Base-by-base conservation (phyloP, 2,113 vertebrate genomes). In the Austrofundulus limnaeus region DNA sequence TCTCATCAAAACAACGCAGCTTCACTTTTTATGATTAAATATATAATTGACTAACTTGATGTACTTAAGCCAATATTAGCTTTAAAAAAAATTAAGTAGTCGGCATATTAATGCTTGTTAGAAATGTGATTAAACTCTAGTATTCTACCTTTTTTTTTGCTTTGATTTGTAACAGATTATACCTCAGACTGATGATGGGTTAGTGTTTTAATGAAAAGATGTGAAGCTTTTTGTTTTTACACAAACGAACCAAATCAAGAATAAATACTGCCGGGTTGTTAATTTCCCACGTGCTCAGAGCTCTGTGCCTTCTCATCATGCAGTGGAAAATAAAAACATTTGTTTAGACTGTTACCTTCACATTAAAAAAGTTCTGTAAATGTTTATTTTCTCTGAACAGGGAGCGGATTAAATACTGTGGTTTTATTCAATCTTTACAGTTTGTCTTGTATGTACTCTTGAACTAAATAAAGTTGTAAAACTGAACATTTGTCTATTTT, bases 391-490 rank as follows among this genome's bases (percentile, higher is more conserved):
- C 28, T 28, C 28, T 49, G 49, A 12, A n/a, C n/a, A n/a, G n/a
- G n/a, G n/a, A 43, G 5, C 45, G 20, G 50, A 20, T 58, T 23
- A 24, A 48, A 64, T 25, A 28, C 23, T 2, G 9, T 42, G 4
- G 14, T n/a, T 48, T 60, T 52, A 12, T 56, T 70, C 17, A 6
- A 53, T 20, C 49, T 62, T 25, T 42, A 51, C 23, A 50, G 14
- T 72, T 68, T 63, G 47, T 65, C 55, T 38, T 83, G 49, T 78
- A 45, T 61, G 62, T 50, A 63, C 47, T 76, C 53, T 68, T 62
- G 24, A 61, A 20, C 24, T 67, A 37, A 81, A 76, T 79, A 80
- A 80, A 83, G 37, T 23, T 42, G 62, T 53, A 56, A n/a, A 66
- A 77, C 47, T 4, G n/a, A 24, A 64, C 53, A 31, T n/a, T 19